Conservation (phyloP, 2,888 invertebrate species). For the Melipona bicolor region DNA sequence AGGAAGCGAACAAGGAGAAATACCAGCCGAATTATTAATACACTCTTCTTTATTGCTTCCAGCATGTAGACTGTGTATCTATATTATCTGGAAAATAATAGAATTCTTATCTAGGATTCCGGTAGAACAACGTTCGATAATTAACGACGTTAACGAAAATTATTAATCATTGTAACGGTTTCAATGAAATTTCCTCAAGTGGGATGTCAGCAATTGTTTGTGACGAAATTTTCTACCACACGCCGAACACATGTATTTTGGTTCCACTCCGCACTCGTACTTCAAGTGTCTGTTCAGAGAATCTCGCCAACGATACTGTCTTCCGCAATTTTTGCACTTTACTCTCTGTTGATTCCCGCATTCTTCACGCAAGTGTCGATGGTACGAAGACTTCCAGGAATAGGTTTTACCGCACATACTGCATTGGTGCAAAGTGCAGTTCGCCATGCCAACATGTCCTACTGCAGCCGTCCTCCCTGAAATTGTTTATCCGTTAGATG, state of each 20-base stretch:
- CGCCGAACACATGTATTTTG: slow-evolving; percentile 38
- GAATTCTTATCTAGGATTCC: background rate
- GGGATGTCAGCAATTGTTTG: slow-evolving; percentile 62
- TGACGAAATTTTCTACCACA: slow-evolving; percentile 61
- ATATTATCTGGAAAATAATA: background rate
- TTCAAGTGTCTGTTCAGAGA: slow-evolving; percentile 57
- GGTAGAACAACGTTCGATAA: background rate
- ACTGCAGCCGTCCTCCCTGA: slow-evolving; percentile 48
- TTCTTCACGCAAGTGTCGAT: slow-evolving; percentile 76
- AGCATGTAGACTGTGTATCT: background rate
- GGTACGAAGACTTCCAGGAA: slow-evolving; percentile 75
- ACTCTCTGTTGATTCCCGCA: slow-evolving; percentile 75
- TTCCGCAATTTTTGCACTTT: slow-evolving; percentile 60
- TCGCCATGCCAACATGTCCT: slow-evolving; percentile 1
- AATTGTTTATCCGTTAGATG: slow-evolving; percentile 43
- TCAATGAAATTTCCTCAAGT: slow-evolving; percentile 41
- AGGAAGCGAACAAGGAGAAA: slow-evolving; percentile 2
- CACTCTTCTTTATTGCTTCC: slow-evolving; percentile 21
- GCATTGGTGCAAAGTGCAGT: slow-evolving; percentile 22
- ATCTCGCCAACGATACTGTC: slow-evolving; percentile 50
- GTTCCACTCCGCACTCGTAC: slow-evolving; percentile 59
- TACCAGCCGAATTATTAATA: slow-evolving; percentile 1
- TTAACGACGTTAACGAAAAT: background rate
- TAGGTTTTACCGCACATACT: slow-evolving; percentile 75
- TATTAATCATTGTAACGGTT: background rate